Percentiles rank a stretch among this genome's conserved stretches.
Conservation (phyloP, 2,888 invertebrate species). For the Anthophora plumipes region DNA sequence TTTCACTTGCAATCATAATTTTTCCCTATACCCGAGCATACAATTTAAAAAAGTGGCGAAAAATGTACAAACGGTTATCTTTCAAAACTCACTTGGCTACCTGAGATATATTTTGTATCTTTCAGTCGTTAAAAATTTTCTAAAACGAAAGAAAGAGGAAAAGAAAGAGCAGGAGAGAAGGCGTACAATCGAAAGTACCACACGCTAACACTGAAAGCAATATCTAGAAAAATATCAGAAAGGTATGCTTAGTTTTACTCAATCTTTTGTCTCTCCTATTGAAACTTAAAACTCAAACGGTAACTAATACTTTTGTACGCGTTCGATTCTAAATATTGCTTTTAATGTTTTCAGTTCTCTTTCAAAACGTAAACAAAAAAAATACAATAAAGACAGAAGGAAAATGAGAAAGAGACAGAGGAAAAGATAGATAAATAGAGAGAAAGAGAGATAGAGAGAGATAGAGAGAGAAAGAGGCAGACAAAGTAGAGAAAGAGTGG, state of each 20-base stretch:
- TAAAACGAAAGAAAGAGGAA: constrained; percentile 26
- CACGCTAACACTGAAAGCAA: constrained; percentile 59
- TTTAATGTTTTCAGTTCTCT: constrained; percentile 50
- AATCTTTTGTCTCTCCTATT: constrained; percentile 60
- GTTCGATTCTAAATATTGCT: constrained; percentile 58
- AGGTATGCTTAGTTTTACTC: constrained; percentile 49
- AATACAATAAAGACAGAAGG: constrained; percentile 35
- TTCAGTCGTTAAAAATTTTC: constrained; percentile 69
- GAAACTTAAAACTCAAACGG: constrained; percentile 37
- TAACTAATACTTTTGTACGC: constrained; percentile 51
- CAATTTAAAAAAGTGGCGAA: constrained; percentile 25
- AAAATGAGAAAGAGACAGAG: constrained; percentile 36
- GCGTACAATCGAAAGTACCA: constrained; percentile 41
- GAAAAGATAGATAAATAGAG: constrained; percentile 30
- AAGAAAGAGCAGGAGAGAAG: constrained; percentile 26
- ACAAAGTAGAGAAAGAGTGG: constrained; percentile 62
- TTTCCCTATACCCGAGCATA: constrained; percentile 9
- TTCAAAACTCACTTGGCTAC: constrained; percentile 62
- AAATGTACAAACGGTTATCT: constrained; percentile 53
- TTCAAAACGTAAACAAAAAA: constrained; percentile 27
- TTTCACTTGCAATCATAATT: constrained; percentile 11
- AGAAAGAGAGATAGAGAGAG: constrained; percentile 21
- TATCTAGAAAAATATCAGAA: constrained; percentile 56
- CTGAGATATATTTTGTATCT: constrained; percentile 72
- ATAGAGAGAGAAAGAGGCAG: constrained; percentile 37